Base-by-base conservation (phyloP, 2,888 invertebrate genomes). In the Drosophila longiperda region DNA sequence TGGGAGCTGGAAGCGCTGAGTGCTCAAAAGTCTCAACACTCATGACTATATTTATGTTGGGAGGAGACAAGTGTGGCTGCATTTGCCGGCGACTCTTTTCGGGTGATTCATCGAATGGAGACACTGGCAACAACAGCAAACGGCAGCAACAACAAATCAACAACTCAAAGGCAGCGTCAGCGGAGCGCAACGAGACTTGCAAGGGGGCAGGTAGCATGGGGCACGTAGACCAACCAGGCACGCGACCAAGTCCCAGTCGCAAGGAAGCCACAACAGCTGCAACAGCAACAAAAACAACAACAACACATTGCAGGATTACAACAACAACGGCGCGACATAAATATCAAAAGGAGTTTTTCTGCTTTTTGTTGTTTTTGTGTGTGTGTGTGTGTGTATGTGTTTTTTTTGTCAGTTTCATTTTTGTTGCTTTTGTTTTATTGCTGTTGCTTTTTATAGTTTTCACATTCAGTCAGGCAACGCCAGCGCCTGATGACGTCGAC, bases 401-500 rank as follows among this genome's bases (percentile, higher is more conserved):
- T 11, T 54, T 32, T 34, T 33, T 50, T 50, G 4, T 3, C 29
- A n/a, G n/a, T 23, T 12, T 55, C 1, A 8, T 40, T 12, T 23
- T 36, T 61, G 15, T 33, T 76, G 59, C 29, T 45, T 45, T 89
- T 89, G 78, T 89, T 88, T 83, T 84, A 77, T 60, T 75, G 54
- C 34, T 42, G 69, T 29, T 78, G 80, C 90, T 85, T 85, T 84
- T 86, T 86, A 90, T 86, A 86, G 86, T 88, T 78, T 66, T 68
- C 63, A 68, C 73, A 75, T 80, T 66, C 60, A 77, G 73, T 68
- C 78, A 77, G 81, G 81, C 82, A 78, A 78, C 73, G 64, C 61
- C 77, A 80, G 73, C 66, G 80, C 66, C 89, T 78, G 87, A 69
- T 82, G 87, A 82, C 74, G 89, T 78, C 78, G 87, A 65, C 60